phyloP scores from a whole-genome alignment of 2,113 vertebrate species.

The Phasianus colchicus region DNA sequence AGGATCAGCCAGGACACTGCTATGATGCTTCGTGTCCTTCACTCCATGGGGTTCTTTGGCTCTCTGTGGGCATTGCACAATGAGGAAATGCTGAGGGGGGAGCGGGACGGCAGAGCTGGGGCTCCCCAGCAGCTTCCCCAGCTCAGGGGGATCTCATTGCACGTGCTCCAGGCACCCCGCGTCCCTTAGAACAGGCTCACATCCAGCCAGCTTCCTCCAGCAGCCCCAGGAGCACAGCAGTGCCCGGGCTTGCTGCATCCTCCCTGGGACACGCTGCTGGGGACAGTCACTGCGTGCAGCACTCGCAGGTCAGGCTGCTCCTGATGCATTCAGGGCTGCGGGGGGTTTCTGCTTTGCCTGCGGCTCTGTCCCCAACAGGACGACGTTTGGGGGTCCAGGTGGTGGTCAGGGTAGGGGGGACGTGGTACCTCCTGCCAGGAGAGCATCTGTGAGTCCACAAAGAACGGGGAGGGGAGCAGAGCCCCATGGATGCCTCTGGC shows the following conservation, averaged over 20 bases:
- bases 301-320: not conserved
- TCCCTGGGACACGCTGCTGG: rapidly evolving
- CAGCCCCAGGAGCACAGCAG: rapidly evolving
- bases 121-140: not conserved
- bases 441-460: not conserved
- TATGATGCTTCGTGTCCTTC: rapidly evolving
- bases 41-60: not conserved
- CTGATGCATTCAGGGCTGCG: rapidly evolving
- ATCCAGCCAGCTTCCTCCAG: not conserved
- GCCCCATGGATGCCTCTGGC: not conserved
- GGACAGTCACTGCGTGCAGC: rapidly evolving
- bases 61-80: not conserved
- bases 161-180: rapidly evolving
- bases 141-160: not conserved
- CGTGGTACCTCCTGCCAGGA: not conserved
- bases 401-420: rapidly evolving
- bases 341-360: not conserved
- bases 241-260: not conserved
- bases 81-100: not conserved
- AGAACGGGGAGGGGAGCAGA: not conserved
- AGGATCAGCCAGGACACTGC: not conserved
- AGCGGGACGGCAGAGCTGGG: rapidly evolving
- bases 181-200: not conserved
- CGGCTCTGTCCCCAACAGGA: not conserved
- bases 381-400: not conserved